Conservation (phyloP, 1,140 invertebrate species). For the Globodera rostochiensis region DNA sequence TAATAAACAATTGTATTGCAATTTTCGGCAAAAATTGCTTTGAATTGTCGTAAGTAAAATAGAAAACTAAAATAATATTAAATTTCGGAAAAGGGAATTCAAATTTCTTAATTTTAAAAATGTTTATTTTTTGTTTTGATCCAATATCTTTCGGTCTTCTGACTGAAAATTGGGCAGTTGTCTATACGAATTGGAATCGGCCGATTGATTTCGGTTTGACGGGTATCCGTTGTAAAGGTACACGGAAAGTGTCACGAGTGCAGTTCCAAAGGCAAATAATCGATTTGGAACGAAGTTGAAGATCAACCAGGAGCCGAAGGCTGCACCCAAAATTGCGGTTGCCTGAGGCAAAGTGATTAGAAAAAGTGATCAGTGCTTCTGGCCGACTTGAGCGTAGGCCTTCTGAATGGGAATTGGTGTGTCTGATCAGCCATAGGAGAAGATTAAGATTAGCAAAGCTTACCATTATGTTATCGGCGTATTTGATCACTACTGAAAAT, state of each 20-base stretch:
- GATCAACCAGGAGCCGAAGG: conserved; percentile 62
- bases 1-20: too few species aligned
- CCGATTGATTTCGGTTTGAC: neutral
- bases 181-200: neutral
- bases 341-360: conserved; percentile 34
- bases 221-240: conserved; percentile 50
- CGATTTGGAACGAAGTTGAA: conserved; percentile 62
- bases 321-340: conserved; percentile 62
- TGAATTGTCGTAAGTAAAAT: too few species aligned
- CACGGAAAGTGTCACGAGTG: conserved; percentile 54
- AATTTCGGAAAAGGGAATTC: too few species aligned
- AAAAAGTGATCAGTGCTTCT: neutral
- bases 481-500: conserved; percentile 86
- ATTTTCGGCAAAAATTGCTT: too few species aligned
- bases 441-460: neutral
- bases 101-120: too few species aligned
- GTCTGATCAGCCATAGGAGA: neutral
- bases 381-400: conserved; percentile 57
- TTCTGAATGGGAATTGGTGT: conserved; percentile 65
- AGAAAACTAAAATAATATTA: too few species aligned
- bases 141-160: neutral
- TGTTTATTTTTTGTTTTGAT: neutral
- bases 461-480: conserved; percentile 87
- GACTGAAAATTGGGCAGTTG: neutral
- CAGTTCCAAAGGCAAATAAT: conserved; percentile 55